phyloP scores from a whole-genome alignment of 1,140 invertebrate genomes.

The Drosophila repletoides region DNA sequence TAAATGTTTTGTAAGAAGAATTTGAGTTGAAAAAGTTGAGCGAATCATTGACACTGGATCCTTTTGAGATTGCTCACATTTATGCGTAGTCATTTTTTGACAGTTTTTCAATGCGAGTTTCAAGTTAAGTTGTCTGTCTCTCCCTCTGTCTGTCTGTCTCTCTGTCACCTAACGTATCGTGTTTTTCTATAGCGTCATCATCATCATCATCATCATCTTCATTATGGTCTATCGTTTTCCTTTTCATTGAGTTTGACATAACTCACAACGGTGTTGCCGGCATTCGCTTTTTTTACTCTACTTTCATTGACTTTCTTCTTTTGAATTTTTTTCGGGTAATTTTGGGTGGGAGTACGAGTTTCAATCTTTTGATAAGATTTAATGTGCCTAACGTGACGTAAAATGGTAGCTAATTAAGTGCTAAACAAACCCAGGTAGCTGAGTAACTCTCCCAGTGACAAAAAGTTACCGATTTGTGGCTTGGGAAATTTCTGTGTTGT shows the following conservation, averaged over 20 bases:
- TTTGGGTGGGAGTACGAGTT: conserved; percentile 11
- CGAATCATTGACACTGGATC: conserved; percentile 11
- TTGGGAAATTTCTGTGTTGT: background rate
- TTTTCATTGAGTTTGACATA: conserved; percentile 46
- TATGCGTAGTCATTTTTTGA: conserved; percentile 40
- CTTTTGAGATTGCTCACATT: conserved; percentile 14
- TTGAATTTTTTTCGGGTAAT: conserved; percentile 11
- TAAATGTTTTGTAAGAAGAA: conserved; percentile 11
- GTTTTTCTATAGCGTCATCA: conserved; percentile 3
- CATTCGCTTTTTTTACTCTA: conserved; percentile 26
- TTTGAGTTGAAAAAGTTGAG: background rate
- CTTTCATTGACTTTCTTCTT: conserved; percentile 29
- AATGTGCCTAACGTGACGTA: conserved; percentile 44
- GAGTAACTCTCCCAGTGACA: too few species aligned
- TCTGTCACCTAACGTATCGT: conserved; percentile 22
- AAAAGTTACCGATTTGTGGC: background rate
- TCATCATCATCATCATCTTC: conserved; percentile 9
- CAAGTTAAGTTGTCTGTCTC: background rate
- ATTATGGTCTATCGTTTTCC: conserved; percentile 28
- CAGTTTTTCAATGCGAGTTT: conserved; percentile 41
- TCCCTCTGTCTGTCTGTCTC: background rate
- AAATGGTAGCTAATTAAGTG: conserved; percentile 60
- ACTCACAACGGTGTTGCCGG: conserved; percentile 26
- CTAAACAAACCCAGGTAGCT: conserved; percentile 32
- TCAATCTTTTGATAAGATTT: conserved; percentile 52